Evolutionary conservation across 2,888 invertebrate species (phyloP).

Genomic region (Diachrysia chrysitis): DNA sequence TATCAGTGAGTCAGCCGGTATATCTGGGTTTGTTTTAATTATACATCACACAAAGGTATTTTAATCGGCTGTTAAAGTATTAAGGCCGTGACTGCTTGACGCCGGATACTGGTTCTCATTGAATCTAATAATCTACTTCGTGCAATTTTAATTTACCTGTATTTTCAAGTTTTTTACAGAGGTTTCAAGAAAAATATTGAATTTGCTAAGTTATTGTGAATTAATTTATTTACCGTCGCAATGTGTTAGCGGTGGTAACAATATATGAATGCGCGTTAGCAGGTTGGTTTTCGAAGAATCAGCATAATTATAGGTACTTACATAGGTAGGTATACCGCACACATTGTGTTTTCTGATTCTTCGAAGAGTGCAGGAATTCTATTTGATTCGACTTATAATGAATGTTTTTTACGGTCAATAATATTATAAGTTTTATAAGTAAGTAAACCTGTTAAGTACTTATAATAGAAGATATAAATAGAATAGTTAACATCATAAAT

Average conservation of each 20-base stretch:
- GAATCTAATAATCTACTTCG: slow-evolving; percentile 23
- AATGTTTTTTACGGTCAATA: background rate
- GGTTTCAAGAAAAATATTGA: slow-evolving; percentile 30
- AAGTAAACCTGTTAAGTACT: slow-evolving; percentile 4
- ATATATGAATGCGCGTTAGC: background rate
- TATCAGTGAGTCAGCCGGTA: slow-evolving; percentile 23
- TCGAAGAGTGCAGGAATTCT: background rate
- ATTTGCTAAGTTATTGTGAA: background rate
- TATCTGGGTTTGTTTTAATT: slow-evolving; percentile 24
- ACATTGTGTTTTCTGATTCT: slow-evolving; percentile 2
- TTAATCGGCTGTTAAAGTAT: slow-evolving; percentile 20
- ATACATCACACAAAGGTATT: slow-evolving; percentile 29
- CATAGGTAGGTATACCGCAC: background rate
- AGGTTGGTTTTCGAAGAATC: slow-evolving; percentile 23
- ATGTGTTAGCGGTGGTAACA: background rate
- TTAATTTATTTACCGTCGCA: background rate
- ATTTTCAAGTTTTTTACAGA: slow-evolving; percentile 12
- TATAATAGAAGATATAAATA: background rate
- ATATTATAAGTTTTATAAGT: background rate
- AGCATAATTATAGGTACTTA: slow-evolving; percentile 9
- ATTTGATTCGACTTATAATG: background rate
- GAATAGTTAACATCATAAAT: background rate
- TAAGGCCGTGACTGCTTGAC: slow-evolving; percentile 18
- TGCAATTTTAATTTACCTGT: slow-evolving; percentile 14
- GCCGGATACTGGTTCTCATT: slow-evolving; percentile 38